Evolutionary conservation across 2,113 vertebrate species (phyloP), one percentile per base, ranked within the genome.

Genomic region (Heterotilapia buettikoferi): DNA sequence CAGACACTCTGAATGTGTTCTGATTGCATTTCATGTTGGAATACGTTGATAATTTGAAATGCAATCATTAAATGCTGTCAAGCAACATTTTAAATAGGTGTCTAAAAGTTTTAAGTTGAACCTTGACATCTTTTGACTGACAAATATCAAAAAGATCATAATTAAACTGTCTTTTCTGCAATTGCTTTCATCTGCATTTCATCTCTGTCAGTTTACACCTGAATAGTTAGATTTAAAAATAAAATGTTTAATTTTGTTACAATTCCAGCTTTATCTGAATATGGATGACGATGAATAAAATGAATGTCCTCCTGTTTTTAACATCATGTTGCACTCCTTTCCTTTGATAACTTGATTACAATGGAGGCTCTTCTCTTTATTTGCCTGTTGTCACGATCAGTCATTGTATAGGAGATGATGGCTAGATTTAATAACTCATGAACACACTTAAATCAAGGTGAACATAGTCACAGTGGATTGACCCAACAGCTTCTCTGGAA

Each of bases 21-120:
- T 18, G 40, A 45, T 73, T 26, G 38, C 21, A 16, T 26, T 73
- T 16, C 21, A 73, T 45, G 66, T 45, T 24, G 66, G 40, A 73
- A 0, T 6, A 45, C 0, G 8, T 16, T 45, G 13, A 45, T 43
- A 18, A 16, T 0, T 45, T 0, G 40, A 73, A 45, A 73, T 73
- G 40, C 13, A 73, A 8, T 24, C 21, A 56, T 24, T 24, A 24
- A 56, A 12, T 12, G 19, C 19, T 54, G 9, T 11, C 19, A 54
- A 10, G n/a, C 52, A 21, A 21, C n/a, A 71, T 71, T 71, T 71
- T 71, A 71, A 71, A 43, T 21, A 71, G 36, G 36, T 13, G n/a
- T 71, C 36, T 43, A 21, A 43, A 24, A 4, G 8, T 24, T 24
- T 43, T 24, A 43, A 71, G 5, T 43, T 24, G 12, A 43, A 43